These are phyloP conservation scores for Spea hammondii DNA, from an alignment of 2,797 vertebrate genomes.

Conservation along the genomic window DNA sequence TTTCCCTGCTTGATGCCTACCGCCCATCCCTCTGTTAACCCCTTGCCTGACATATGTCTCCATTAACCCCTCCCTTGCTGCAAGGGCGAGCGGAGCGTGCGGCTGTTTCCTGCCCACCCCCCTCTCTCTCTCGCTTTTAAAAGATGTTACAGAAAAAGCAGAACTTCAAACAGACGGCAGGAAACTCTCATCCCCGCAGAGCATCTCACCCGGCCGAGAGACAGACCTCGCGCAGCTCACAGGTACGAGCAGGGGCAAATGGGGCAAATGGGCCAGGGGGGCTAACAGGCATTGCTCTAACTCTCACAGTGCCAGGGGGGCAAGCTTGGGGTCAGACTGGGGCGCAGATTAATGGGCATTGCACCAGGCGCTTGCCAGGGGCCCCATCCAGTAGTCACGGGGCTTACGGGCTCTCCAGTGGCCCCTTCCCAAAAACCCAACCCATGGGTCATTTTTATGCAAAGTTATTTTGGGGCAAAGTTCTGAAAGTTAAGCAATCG, in stretches of 20 bases:
- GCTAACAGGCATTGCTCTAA: too few relatives aligned
- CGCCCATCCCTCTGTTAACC: not conserved
- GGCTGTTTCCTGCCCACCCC: slow-evolving; percentile 36
- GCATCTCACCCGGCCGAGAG: slow-evolving; percentile 1
- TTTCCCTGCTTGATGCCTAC: too few relatives aligned
- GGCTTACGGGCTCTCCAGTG: too few relatives aligned
- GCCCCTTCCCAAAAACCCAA: not conserved
- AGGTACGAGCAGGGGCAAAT: slow-evolving; percentile 7
- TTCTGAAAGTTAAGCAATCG: too few relatives aligned
- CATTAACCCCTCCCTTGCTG: slow-evolving; percentile 36
- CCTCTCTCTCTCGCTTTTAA: slow-evolving; percentile 19
- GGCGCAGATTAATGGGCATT: not conserved
- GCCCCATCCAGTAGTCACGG: too few relatives aligned
- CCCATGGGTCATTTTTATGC: not conserved
- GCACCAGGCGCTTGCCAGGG: not conserved
- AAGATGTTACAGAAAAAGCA: slow-evolving; percentile 37
- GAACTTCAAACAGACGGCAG: slow-evolving; percentile 25
- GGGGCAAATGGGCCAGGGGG: not conserved
- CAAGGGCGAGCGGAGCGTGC: slow-evolving; percentile 1
- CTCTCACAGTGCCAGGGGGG: not conserved
- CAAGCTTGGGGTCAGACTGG: not conserved
- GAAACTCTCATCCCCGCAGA: not conserved
- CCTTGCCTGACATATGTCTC: not conserved
- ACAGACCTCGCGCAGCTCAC: not conserved
- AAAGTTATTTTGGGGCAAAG: too few relatives aligned